Conservation (phyloP, 2,113 vertebrate genomes). For the Asarcornis scutulata region DNA sequence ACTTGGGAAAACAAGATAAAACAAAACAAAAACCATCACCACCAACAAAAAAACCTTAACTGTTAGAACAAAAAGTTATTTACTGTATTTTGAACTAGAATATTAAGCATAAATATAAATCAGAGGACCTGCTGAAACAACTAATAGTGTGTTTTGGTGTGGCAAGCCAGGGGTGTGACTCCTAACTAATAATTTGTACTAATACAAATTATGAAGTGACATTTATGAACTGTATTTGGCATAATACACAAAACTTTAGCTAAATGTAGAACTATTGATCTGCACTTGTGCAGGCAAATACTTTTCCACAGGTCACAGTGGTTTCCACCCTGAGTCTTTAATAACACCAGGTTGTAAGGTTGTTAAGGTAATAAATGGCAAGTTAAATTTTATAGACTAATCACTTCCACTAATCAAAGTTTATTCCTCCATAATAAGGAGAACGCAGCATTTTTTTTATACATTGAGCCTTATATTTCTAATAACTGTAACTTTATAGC, state of each 20-base stretch:
- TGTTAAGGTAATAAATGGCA: constrained; percentile 61
- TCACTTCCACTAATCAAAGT: constrained; percentile 37
- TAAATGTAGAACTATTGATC: constrained; percentile 55
- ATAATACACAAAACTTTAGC: constrained; percentile 55
- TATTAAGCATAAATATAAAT: constrained; percentile 47
- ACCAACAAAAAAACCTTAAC: no score
- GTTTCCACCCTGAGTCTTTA: constrained; percentile 35
- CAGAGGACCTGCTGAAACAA: constrained; percentile 45
- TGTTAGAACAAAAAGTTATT: constrained; percentile 33
- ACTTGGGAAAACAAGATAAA: background rate
- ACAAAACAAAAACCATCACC: background rate
- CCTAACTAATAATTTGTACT: constrained; percentile 63
- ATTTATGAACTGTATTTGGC: constrained; percentile 71
- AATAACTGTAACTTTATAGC: background rate
- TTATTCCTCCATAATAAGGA: background rate
- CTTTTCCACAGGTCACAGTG: constrained; percentile 30
- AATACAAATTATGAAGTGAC: constrained; percentile 62
- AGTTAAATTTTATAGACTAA: constrained; percentile 54
- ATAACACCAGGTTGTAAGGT: constrained; percentile 8
- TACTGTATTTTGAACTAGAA: constrained; percentile 38
- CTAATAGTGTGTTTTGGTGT: constrained; percentile 11
- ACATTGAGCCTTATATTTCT: background rate
- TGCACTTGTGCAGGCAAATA: constrained; percentile 38
- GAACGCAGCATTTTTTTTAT: background rate
- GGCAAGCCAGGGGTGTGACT: constrained; percentile 23